Evolutionary conservation across 2,797 vertebrate genomes (phyloP).

Genomic region (Ceryle rudis): DNA sequence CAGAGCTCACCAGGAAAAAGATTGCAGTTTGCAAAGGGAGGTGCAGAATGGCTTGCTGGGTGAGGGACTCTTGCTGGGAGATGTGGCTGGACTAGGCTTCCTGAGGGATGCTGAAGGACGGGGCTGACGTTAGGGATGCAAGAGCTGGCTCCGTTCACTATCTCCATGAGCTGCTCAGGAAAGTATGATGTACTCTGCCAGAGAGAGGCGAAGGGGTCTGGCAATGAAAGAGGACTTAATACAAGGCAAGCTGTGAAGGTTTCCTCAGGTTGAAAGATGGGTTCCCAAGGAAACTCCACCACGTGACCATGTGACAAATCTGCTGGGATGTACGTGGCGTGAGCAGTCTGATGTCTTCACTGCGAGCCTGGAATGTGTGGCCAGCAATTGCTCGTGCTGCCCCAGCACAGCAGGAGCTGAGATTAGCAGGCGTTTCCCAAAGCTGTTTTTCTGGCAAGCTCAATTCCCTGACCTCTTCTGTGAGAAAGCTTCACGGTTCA

Average conservation of each 20-base stretch:
- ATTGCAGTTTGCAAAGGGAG: not conserved
- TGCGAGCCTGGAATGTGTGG: not conserved
- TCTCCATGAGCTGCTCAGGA: not conserved
- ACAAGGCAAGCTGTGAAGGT: not conserved
- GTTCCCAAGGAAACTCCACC: slow-evolving; percentile 5
- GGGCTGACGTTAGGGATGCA: not conserved
- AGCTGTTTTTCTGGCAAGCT: not conserved
- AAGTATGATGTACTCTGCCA: not conserved
- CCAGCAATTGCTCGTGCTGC: not conserved
- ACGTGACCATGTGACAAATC: not conserved
- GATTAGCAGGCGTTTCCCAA: not conserved
- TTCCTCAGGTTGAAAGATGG: not conserved
- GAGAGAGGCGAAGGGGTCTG: not conserved
- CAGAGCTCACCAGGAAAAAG: not conserved
- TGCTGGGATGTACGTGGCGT: not conserved
- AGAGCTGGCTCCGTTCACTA: not conserved
- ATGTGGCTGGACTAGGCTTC: not conserved
- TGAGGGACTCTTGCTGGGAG: not conserved
- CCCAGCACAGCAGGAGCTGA: not conserved
- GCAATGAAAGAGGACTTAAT: not conserved
- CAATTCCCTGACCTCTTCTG: not conserved
- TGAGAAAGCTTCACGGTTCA: not conserved
- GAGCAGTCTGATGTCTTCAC: not conserved
- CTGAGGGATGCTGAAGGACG: not conserved
- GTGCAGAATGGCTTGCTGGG: not conserved